Conservation (phyloP, 2,113 vertebrate species). For the Microcebus lehilahytsara region DNA sequence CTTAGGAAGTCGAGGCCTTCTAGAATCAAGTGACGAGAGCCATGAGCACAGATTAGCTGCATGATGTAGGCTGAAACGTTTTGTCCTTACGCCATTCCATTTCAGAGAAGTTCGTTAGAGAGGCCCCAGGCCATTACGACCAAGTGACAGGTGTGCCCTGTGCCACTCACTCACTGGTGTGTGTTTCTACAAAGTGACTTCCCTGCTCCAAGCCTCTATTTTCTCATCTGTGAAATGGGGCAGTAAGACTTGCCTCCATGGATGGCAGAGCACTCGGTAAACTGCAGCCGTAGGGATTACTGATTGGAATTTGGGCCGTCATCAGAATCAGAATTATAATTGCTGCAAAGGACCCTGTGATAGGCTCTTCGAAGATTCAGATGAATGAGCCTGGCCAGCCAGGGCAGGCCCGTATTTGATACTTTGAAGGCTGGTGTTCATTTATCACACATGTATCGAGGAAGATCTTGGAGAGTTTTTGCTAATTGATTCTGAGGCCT, state of each 20-base stretch:
- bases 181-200: not conserved
- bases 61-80: not conserved
- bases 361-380: not conserved
- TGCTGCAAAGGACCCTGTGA: not conserved
- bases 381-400: not conserved
- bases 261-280: not conserved
- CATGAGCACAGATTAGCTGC: not conserved
- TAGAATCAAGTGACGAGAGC: not conserved
- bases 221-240: not conserved
- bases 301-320: not conserved
- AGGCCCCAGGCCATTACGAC: not conserved
- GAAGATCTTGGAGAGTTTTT: not conserved
- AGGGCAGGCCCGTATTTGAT: not conserved
- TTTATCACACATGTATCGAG: not conserved
- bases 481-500: constrained; percentile 6
- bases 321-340: not conserved
- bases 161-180: not conserved
- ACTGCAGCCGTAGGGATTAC: not conserved
- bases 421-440: no score
- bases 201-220: not conserved
- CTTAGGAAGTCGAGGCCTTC: not conserved
- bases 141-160: no score
- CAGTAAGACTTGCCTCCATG: not conserved
- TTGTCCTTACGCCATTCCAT: not conserved
- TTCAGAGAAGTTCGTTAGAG: not conserved